These are phyloP conservation scores for Turdus rufiventris DNA, from an alignment of 2,113 vertebrate genomes.

Conservation along the genomic window DNA sequence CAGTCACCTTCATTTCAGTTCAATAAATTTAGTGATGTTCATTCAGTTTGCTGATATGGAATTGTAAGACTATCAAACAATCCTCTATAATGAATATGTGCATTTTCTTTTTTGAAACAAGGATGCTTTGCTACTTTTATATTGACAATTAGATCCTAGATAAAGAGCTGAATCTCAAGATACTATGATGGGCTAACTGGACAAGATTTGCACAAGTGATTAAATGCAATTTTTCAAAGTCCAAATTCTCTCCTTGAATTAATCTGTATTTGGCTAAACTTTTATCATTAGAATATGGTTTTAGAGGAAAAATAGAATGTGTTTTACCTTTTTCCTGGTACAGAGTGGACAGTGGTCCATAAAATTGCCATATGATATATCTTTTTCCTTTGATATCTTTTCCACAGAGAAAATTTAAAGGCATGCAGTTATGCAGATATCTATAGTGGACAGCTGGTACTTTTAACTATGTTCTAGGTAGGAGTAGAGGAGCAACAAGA, in stretches of 20 bases:
- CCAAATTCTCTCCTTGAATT: background rate
- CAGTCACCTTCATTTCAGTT: background rate
- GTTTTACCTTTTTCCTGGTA: background rate
- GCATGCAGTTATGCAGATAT: background rate
- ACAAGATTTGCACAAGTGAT: background rate
- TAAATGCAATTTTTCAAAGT: background rate
- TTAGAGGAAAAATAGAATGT: background rate
- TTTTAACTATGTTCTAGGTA: background rate
- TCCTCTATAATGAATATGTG: background rate
- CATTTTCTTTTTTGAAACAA: background rate
- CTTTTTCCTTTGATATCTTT: background rate
- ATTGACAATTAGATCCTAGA: background rate
- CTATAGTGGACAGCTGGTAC: background rate
- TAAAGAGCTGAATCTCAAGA: background rate
- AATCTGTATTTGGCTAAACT: background rate
- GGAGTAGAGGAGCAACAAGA: background rate
- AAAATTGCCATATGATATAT: background rate
- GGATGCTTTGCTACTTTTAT: background rate
- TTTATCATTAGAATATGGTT: background rate
- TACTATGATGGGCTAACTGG: background rate
- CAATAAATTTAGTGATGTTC: background rate
- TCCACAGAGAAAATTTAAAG: background rate
- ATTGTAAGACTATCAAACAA: background rate
- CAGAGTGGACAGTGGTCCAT: background rate
- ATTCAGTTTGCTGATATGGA: background rate